Evolutionary conservation across 2,888 invertebrate species (phyloP), one percentile per base, ranked within the genome.

Genomic region (Smittia sp.): DNA sequence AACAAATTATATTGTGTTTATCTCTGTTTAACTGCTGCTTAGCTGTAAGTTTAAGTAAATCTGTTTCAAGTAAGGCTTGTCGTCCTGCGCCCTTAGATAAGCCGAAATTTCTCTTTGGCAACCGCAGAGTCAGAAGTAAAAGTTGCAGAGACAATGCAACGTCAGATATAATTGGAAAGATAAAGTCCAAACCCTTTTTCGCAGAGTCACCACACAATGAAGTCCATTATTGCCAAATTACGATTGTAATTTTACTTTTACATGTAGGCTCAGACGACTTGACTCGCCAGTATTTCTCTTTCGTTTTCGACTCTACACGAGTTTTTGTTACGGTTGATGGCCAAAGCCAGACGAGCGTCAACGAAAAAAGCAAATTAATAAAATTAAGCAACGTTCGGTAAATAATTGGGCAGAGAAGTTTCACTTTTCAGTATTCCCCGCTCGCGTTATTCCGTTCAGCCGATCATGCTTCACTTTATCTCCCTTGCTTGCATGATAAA

Each of bases 311-410:
- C 22, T 15, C 1, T 58, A 22, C 58, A 58, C 58, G 22, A 58
- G 24, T 58, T 58, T 58, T 24, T 58, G 63, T 63, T 63, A 25
- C 63, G 63, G 63, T 63, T 11, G 63, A 27, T 63, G n/a, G 25
- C 63, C 22, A 22, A 13, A n/a, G n/a, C 24, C 27, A 63, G 63
- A 9, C 63, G n/a, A 58, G 46, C 63, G 63, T 27, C 25, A 27
- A 20, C 27, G 63, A 63, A 63, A 6, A 63, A n/a, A 63, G 63
- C 63, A 63, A 63, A 63, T 63, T 63, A 63, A 63, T 25, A 22
- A 63, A 63, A 27, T 63, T 63, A 63, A 63, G 22, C 20, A 63
- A 63, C 63, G 9, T 63, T 63, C 27, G 15, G 58, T 24, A 58
- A 58, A 58, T 58, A 58, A 58, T 58, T 58, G 25, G 63, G 20